Conservation (phyloP, 2,888 invertebrate species). For the Meteorus cinctellus region DNA sequence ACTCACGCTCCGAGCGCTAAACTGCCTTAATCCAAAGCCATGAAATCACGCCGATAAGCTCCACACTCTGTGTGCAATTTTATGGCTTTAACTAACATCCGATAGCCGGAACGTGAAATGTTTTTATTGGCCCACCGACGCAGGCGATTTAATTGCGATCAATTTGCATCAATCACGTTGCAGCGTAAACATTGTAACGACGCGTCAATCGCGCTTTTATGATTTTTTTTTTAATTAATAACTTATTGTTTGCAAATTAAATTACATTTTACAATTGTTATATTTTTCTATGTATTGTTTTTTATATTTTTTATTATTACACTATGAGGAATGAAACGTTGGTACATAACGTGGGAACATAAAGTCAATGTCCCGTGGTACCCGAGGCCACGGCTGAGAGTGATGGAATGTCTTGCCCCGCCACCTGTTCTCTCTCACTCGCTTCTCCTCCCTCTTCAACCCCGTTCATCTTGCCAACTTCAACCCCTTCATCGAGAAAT, state of each 20-base stretch:
- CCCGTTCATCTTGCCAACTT: constrained; percentile 38
- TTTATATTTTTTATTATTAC: background rate
- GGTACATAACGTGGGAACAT: constrained; percentile 7
- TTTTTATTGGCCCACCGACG: constrained; percentile 26
- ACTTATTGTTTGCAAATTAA: constrained; percentile 43
- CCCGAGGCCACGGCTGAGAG: constrained; percentile 16
- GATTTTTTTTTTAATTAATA: constrained; percentile 31
- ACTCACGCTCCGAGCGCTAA: constrained; percentile 34
- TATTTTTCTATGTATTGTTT: background rate
- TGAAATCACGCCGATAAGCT: constrained; percentile 34
- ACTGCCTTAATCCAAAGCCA: constrained; percentile 26
- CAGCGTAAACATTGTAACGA: constrained; percentile 46
- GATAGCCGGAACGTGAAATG: background rate
- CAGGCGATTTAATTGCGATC: constrained; percentile 48
- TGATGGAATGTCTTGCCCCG: constrained; percentile 39
- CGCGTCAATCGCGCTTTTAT: constrained; percentile 32
- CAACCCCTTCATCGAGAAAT: background rate
- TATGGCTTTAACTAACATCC: constrained; percentile 32
- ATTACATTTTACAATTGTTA: constrained; percentile 23
- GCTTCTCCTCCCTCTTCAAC: constrained; percentile 45
- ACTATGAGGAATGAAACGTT: constrained; percentile 20
- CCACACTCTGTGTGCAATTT: constrained; percentile 5
- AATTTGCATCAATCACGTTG: constrained; percentile 50
- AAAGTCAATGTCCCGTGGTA: constrained; percentile 11
- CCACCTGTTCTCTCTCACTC: constrained; percentile 22